Evolutionary conservation across 1,140 invertebrate genomes (phyloP), one percentile per base, ranked within the genome.

Genomic region (Zaprionus africanus): DNA sequence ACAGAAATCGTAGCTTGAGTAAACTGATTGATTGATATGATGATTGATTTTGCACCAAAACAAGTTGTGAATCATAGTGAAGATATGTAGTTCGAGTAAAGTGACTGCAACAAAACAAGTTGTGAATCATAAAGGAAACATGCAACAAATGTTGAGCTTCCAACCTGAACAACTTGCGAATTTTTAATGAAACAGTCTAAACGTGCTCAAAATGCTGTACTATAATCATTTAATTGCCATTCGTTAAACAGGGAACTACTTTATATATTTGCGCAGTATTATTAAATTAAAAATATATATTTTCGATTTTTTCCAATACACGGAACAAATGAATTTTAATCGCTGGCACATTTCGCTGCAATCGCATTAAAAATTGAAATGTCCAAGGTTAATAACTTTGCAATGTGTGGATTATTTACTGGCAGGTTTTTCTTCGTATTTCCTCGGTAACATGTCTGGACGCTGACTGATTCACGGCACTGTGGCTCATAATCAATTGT

Each of bases 401-500:
- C 22, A 51, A 51, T 51, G 11, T 51, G 12, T 22, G 4, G 9
- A 22, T 51, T 51, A 51, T 51, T 51, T 51, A 51, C 46, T 19
- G 46, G 19, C 46, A 51, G 46, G 9, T 13, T 46, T 46, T 9
- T 17, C 19, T 24, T 22, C 4, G 19, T 51, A 24, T 22, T 51
- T 51, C 19, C 17, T 22, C 11, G 46, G 2, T 51, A 51, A 51
- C 24, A 51, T 24, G 19, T 51, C 15, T 31, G 13, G n/a, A 54
- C 46, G 31, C 17, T 54, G 38, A 43, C 64, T 57, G 36, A 46
- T 61, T 24, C 34, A 36, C 31, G 57, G 28, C 43, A 68, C 57
- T 74, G 57, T 68, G 51, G 28, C 22, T 67, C n/a, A 13, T 22
- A 41, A 53, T 63, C 41, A 70, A 64, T 54, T 54, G 24, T 64